These are phyloP conservation scores for Nipponacmea schrenckii DNA, from an alignment of 2,888 invertebrate species.

Conservation along the genomic window DNA sequence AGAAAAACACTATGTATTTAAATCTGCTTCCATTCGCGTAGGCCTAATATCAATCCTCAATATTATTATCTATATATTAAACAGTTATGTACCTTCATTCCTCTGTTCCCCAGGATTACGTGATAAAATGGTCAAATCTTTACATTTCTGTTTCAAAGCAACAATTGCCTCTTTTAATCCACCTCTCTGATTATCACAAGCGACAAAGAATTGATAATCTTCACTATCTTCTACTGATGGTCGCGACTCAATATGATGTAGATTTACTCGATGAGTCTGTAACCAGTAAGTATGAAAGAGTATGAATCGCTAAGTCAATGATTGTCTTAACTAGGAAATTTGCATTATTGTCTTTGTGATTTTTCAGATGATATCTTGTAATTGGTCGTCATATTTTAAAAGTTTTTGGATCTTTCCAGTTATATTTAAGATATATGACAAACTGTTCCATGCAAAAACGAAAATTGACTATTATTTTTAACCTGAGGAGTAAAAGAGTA, in stretches of 20 bases:
- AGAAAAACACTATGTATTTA: no score
- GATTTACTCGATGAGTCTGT: conserved; percentile 76
- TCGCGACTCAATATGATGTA: conserved; percentile 92
- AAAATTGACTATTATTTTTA: no score
- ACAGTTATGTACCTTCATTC: conserved; percentile 27
- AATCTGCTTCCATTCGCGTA: no score
- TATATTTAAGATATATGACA: no score
- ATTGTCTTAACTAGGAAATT: no score
- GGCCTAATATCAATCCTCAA: no score
- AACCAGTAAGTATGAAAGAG: no score
- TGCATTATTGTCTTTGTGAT: neutral
- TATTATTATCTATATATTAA: no score
- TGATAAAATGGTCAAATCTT: conserved; percentile 84
- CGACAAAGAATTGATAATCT: conserved; percentile 93
- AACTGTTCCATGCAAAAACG: no score
- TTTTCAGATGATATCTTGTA: neutral
- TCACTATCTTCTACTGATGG: conserved; percentile 83
- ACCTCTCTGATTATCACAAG: conserved; percentile 81
- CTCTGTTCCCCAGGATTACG: conserved; percentile 73
- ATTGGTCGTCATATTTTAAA: neutral
- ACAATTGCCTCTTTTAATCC: conserved; percentile 78
- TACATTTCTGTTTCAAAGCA: conserved; percentile 77
- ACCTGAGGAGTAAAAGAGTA: no score
- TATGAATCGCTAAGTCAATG: no score
- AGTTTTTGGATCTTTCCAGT: neutral